These are phyloP conservation scores for Macroglossus sobrinus DNA, from an alignment of 2,113 vertebrate genomes.

Conservation along the genomic window DNA sequence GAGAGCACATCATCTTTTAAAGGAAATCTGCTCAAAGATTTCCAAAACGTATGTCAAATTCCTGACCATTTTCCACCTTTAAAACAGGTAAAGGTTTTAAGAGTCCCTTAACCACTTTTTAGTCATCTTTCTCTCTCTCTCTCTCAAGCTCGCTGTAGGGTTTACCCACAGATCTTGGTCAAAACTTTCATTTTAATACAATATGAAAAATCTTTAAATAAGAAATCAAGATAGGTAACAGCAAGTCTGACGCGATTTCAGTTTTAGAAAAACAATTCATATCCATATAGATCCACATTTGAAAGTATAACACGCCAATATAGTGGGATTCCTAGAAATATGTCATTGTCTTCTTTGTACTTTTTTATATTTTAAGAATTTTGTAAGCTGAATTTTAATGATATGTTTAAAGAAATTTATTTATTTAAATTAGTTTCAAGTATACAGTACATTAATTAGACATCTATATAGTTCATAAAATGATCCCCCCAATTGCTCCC, in stretches of 20 bases:
- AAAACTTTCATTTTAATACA: slow-evolving; percentile 1
- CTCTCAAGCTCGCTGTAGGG: neutral
- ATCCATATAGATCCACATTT: neutral
- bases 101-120: neutral
- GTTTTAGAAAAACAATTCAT: neutral
- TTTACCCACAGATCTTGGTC: neutral
- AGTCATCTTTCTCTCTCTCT: neutral
- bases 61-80: neutral
- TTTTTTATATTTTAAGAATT: neutral
- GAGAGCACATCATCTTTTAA: neutral
- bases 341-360: neutral
- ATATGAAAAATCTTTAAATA: neutral
- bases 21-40: neutral
- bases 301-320: neutral
- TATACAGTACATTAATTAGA: too few relatives aligned
- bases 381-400: neutral
- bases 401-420: neutral
- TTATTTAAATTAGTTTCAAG: too few relatives aligned
- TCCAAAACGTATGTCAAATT: neutral
- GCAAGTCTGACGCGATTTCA: neutral
- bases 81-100: neutral
- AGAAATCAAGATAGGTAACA: neutral
- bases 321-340: neutral
- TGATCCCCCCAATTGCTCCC: too few relatives aligned
- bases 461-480: too few relatives aligned